Base-by-base conservation (phyloP, 1,140 invertebrate species). In the Littorina saxatilis region DNA sequence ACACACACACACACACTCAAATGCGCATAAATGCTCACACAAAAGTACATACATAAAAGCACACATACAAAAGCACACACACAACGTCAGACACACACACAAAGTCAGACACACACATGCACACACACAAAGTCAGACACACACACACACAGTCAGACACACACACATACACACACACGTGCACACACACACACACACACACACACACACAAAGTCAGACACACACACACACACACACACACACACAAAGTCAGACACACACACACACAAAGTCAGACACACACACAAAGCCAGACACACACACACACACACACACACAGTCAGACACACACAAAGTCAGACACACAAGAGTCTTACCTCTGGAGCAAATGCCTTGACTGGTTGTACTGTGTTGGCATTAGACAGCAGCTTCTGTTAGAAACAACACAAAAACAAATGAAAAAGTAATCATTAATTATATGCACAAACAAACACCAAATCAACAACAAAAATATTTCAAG, bases 171-270 rank as follows among this genome's bases (percentile, higher is more conserved):
- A 39, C 68, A 70, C 68, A 58, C 52, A 58, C 52, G 27, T n/a
- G 20, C 52, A 58, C 52, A 58, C 52, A 58, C 52, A 39, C 68
- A 70, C 68, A 39, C 68, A 39, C 68, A 37, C 68, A 0, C 68
- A 23, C 68, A 23, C 52, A 11, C n/a, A n/a, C n/a, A n/a, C n/a
- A n/a, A n/a, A n/a, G n/a, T n/a, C n/a, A n/a, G n/a, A n/a, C n/a
- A n/a, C n/a, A n/a, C n/a, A n/a, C n/a, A n/a, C n/a, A n/a, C n/a
- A n/a, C n/a, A n/a, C n/a, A n/a, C n/a, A n/a, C n/a, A n/a, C n/a
- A n/a, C n/a, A n/a, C n/a, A n/a, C n/a, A n/a, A n/a, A n/a, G n/a
- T n/a, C n/a, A n/a, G n/a, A n/a, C n/a, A n/a, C n/a, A n/a, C n/a
- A n/a, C n/a, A n/a, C n/a, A n/a, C n/a, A n/a, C n/a, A n/a, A n/a